These are phyloP conservation scores for Aleiodes sp. DNA, from an alignment of 1,140 invertebrate genomes.

Conservation along the genomic window DNA sequence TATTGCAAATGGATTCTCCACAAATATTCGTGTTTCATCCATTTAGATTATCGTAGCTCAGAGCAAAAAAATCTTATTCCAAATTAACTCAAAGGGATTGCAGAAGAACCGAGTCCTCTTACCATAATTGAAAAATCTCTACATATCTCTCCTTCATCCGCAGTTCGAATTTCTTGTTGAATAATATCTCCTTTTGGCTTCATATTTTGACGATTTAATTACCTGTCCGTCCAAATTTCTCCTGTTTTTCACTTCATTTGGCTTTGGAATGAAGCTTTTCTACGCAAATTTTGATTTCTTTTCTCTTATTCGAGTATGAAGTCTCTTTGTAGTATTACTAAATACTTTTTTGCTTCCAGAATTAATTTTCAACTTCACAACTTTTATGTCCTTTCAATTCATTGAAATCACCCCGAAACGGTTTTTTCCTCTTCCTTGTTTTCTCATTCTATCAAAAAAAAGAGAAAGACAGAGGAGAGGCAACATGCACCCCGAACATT, in stretches of 20 bases:
- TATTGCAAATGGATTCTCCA: no score
- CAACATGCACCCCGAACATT: neutral
- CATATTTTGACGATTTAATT: conserved; percentile 1
- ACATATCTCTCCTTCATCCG: no score
- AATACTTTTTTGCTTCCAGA: neutral
- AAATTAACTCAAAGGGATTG: conserved; percentile 46
- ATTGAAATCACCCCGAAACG: neutral
- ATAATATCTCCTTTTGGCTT: neutral
- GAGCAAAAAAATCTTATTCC: conserved; percentile 36
- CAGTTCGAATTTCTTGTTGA: no score
- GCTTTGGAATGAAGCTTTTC: no score
- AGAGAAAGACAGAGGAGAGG: neutral
- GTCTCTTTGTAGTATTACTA: neutral
- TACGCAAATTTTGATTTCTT: neutral
- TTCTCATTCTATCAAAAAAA: no score
- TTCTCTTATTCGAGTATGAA: no score
- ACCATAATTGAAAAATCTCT: conserved; percentile 50
- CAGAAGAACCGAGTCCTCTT: conserved; percentile 46
- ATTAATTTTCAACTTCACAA: neutral
- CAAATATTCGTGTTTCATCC: conserved; percentile 41
- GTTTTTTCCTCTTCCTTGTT: neutral
- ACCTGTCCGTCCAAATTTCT: neutral
- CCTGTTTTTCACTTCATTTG: neutral
- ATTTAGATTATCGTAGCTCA: conserved; percentile 12
- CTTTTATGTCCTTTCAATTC: neutral